Base-by-base conservation (phyloP, 2,113 vertebrate genomes). In the Ptychochromis oligacanthus region DNA sequence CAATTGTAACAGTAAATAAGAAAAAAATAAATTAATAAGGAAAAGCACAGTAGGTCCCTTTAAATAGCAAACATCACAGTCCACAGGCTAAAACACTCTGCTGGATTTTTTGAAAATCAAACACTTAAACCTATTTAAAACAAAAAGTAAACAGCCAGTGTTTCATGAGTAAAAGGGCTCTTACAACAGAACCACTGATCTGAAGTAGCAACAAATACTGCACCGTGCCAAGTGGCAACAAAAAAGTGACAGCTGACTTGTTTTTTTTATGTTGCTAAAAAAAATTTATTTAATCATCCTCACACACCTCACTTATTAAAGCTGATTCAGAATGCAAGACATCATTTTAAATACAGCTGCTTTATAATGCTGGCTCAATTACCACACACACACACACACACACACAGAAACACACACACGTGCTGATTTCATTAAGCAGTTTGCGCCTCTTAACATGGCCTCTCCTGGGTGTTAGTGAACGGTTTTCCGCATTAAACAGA, bases 401-500 rank as follows among this genome's bases (percentile, higher is more conserved):
- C 79, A 80, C 75, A 76, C 67, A 79, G 46, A 54, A 49, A 62
- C 64, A n/a, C 40, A 61, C 65, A 62, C 85, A 58, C 80, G 40
- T 57, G 52, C 87, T 59, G 70, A 91, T 89, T 93, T 93, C 85
- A 91, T 86, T 87, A 93, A 87, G 85, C 85, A 84, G 88, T 87
- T 83, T 82, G 89, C 54, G 64, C 84, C 87, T 91, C 91, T 90
- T 88, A 87, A 93, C 85, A 86, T 38, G 78, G 84, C 83, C 85
- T 82, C 91, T 93, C 90, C 83, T 64, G 90, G 88, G 91, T 93
- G 90, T 92, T 89, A 86, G 91, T 87, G 89, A 91, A 74, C 14
- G 36, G 61, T 90, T 89, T 91, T 91, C 90, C 77, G 77, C 89
- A 91, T 93, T 93, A 91, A 93, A 89, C 89, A 85, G 89, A 81